Conservation (phyloP, 1,140 invertebrate genomes). For the Ruditapes philippinarum region DNA sequence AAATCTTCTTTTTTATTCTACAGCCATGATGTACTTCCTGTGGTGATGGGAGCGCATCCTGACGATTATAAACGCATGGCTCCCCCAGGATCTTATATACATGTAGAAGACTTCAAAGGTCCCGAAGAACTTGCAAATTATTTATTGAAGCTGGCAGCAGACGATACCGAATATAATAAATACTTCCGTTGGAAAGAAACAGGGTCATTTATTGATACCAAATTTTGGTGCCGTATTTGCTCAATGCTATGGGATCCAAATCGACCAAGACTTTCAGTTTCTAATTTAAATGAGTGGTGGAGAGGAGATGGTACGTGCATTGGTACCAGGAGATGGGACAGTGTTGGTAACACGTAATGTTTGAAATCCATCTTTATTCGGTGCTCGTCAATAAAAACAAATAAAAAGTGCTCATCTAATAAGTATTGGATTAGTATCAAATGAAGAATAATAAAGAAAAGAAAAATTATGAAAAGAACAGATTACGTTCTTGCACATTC, state of each 20-base stretch:
- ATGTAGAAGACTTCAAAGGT: constrained; percentile 97
- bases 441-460: too few species aligned
- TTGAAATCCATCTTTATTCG: too few species aligned
- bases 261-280: constrained; percentile 41
- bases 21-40: constrained; percentile 85
- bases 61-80: constrained; percentile 84
- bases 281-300: constrained; percentile 77
- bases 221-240: constrained; percentile 98
- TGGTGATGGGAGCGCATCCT: constrained; percentile 88
- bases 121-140: constrained; percentile 95
- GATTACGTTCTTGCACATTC: too few species aligned
- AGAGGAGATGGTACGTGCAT: constrained; percentile 69
- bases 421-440: too few species aligned
- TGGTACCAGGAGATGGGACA: constrained; percentile 48
- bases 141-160: constrained; percentile 89
- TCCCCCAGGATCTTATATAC: constrained; percentile 93
- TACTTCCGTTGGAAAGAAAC: constrained; percentile 85
- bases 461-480: too few species aligned
- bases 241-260: constrained; percentile 86
- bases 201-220: constrained; percentile 78
- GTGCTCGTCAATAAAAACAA: too few species aligned
- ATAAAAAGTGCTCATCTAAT: too few species aligned
- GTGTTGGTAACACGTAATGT: not conserved
- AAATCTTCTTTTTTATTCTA: constrained; percentile 29
- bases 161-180: constrained; percentile 83